Evolutionary conservation across 2,888 invertebrate species (phyloP).

Genomic region (Cosmopolites sordidus): DNA sequence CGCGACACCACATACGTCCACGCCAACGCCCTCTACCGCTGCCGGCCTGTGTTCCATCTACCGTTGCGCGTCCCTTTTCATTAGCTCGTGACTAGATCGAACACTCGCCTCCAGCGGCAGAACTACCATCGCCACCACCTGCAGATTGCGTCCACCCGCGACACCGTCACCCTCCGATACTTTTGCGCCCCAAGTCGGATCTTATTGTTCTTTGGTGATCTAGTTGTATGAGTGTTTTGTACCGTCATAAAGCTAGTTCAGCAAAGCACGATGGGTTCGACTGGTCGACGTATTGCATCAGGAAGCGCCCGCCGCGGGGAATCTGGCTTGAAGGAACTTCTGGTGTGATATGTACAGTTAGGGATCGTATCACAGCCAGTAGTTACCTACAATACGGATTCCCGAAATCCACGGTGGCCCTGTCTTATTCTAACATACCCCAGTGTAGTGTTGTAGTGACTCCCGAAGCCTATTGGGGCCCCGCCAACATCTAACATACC

Average conservation of each 20-base stretch:
- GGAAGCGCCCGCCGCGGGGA: constrained; percentile 37
- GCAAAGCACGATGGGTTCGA: constrained; percentile 47
- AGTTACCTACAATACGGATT: constrained; percentile 50
- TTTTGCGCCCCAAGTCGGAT: background rate
- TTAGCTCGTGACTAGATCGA: constrained; percentile 47
- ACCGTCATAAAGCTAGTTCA: constrained; percentile 51
- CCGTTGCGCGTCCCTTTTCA: constrained; percentile 39
- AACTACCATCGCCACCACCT: constrained; percentile 21
- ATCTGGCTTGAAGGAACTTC: constrained; percentile 51
- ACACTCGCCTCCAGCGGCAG: constrained; percentile 47
- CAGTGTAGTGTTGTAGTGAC: too few species aligned
- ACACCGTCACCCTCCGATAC: too few species aligned
- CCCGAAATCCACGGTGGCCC: constrained; percentile 27
- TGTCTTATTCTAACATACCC: too few species aligned
- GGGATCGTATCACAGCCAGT: constrained; percentile 50
- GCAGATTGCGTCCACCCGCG: too few species aligned
- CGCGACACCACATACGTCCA: background rate
- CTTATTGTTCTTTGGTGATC: constrained; percentile 50
- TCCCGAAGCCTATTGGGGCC: too few species aligned
- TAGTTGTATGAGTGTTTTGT: constrained; percentile 48
- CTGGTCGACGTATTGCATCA: constrained; percentile 27
- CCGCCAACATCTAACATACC: too few species aligned
- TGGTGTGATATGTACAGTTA: constrained; percentile 49
- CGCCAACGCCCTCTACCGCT: constrained; percentile 31
- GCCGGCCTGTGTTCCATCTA: constrained; percentile 46